These are phyloP conservation scores for Micromys minutus DNA, from an alignment of 2,113 vertebrate species.

Conservation along the genomic window DNA sequence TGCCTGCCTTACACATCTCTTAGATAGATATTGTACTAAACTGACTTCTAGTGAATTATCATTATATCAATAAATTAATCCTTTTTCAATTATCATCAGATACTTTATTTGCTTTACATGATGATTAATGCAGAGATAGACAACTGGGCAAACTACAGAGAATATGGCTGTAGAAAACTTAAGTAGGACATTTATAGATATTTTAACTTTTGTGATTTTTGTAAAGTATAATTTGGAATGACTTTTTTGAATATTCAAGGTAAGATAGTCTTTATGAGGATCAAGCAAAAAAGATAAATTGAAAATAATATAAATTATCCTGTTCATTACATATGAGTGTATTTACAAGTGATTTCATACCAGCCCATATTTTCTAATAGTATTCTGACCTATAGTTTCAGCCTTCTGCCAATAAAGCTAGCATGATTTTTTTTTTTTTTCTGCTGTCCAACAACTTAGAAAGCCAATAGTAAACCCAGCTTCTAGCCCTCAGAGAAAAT, in stretches of 20 bases:
- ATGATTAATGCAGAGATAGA: background rate
- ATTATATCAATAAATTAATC: background rate
- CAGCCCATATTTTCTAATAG: background rate
- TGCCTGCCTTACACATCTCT: background rate
- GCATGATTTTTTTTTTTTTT: too few relatives aligned
- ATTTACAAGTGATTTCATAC: background rate
- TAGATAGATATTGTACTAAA: background rate
- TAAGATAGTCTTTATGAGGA: background rate
- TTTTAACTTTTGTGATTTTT: background rate
- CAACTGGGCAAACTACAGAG: background rate
- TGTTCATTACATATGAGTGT: background rate
- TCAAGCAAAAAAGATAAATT: background rate
- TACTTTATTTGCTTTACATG: background rate
- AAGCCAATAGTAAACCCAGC: too few relatives aligned
- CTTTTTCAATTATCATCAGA: background rate
- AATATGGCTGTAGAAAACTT: background rate
- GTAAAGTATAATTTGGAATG: background rate
- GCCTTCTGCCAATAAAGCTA: background rate
- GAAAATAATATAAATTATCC: background rate
- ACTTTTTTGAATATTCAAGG: background rate
- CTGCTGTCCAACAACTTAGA: background rate
- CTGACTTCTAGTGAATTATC: background rate
- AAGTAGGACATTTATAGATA: background rate
- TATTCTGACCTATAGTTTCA: background rate
- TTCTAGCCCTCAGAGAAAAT: accelerated